Conservation (phyloP, 2,888 invertebrate species). For the Cheilosia soror region DNA sequence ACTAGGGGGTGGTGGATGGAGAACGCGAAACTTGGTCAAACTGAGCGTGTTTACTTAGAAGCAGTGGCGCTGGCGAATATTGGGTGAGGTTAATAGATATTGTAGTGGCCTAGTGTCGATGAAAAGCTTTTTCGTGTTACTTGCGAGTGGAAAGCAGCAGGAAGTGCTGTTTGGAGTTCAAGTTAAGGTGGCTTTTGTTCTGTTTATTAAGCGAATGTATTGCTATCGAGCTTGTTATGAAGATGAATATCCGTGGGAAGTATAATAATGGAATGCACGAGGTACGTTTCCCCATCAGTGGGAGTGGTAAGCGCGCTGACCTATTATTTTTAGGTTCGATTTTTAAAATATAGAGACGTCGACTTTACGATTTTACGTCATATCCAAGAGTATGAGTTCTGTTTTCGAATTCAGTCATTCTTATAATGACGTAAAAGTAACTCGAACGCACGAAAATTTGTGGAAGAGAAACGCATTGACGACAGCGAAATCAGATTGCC, state of each 20-base stretch:
- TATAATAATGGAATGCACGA: background rate
- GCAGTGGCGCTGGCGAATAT: constrained; percentile 30
- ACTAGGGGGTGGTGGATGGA: background rate
- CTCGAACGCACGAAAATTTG: too few species aligned
- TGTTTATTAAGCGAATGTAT: background rate
- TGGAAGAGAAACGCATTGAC: too few species aligned
- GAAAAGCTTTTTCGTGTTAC: constrained; percentile 59
- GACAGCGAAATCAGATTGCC: too few species aligned
- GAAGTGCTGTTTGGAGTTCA: constrained; percentile 3
- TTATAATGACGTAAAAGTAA: too few species aligned
- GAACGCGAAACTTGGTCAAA: constrained; percentile 45
- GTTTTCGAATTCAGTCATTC: too few species aligned
- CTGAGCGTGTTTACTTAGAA: constrained; percentile 47
- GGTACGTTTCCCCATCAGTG: too few species aligned
- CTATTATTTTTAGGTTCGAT: too few species aligned
- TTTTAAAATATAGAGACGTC: too few species aligned
- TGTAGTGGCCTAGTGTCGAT: constrained; percentile 45
- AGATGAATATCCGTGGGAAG: background rate
- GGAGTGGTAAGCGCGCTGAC: too few species aligned
- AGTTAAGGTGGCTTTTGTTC: background rate
- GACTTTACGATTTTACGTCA: too few species aligned
- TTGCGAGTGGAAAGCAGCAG: constrained; percentile 32
- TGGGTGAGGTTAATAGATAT: constrained; percentile 63
- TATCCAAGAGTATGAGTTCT: too few species aligned
- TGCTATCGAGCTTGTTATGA: too few species aligned